phyloP scores from a whole-genome alignment of 2,797 vertebrate genomes.

The Ispidina picta region DNA sequence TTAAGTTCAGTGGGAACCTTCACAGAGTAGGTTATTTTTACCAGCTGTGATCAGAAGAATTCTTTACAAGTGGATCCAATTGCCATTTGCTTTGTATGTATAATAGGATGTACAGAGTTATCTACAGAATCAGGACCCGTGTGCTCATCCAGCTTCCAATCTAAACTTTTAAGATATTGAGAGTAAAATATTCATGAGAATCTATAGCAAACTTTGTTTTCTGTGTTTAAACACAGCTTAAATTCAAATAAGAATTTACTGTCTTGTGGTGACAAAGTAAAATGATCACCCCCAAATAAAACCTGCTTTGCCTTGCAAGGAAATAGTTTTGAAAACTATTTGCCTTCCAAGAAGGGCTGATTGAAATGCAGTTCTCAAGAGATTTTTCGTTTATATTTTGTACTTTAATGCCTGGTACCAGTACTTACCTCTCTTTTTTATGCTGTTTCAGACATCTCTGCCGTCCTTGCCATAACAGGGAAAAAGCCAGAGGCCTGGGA shows the following conservation, averaged over 20 bases:
- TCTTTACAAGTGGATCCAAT: neutral
- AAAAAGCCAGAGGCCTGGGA: conserved; percentile 94
- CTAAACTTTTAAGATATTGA: neutral
- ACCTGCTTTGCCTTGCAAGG: neutral
- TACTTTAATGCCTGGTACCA: neutral
- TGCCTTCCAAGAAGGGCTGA: neutral
- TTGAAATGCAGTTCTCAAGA: neutral
- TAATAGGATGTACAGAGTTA: neutral
- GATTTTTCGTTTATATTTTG: neutral
- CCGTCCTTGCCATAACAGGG: conserved; percentile 93
- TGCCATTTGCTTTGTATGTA: neutral
- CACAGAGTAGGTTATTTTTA: neutral
- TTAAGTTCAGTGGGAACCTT: neutral
- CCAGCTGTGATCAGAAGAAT: neutral
- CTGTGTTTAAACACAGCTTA: neutral
- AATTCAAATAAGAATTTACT: neutral
- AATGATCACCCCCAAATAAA: neutral
- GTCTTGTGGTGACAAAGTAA: neutral
- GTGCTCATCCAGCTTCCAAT: neutral
- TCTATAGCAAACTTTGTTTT: neutral
- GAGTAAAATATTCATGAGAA: neutral
- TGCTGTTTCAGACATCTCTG: conserved; percentile 88
- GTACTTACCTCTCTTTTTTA: neutral
- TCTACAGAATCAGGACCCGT: neutral
- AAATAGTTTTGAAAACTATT: neutral